Percentiles rank a stretch among this genome's conserved stretches.
These are phyloP conservation scores for Melinopterus prodromus DNA, from an alignment of 2,888 invertebrate species.

Conservation along the genomic window DNA sequence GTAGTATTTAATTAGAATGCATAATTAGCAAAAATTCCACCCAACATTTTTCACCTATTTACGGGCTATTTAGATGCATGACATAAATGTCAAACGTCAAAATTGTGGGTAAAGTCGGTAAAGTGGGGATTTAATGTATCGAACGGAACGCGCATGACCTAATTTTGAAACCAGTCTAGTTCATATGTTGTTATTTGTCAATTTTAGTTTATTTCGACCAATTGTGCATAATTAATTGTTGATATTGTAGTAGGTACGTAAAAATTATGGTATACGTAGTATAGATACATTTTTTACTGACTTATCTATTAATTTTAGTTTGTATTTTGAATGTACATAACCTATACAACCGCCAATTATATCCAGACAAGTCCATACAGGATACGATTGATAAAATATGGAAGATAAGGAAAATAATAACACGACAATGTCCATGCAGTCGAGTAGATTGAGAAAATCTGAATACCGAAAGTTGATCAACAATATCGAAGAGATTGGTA, in stretches of 20 bases:
- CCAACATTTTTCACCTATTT: conserved; percentile 4
- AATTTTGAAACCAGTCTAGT: neutral
- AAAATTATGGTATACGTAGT: neutral
- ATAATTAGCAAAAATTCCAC: neutral
- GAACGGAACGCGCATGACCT: neutral
- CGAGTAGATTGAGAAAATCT: conserved; percentile 19
- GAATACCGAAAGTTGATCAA: conserved; percentile 42
- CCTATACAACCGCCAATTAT: neutral
- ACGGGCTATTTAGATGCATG: neutral
- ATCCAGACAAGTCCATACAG: neutral
- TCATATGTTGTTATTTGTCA: neutral
- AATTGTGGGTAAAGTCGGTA: neutral
- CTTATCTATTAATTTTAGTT: neutral
- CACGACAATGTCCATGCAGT: conserved; percentile 10
- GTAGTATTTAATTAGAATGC: neutral
- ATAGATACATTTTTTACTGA: neutral
- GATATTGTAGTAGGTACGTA: neutral
- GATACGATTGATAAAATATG: neutral
- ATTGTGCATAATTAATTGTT: neutral
- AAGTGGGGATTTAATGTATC: neutral
- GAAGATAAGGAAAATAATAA: conserved; percentile 38
- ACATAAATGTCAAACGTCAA: conserved; percentile 4
- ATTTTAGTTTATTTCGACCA: no score
- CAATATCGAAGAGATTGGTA: conserved; percentile 50
- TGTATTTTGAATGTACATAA: neutral